Evolutionary conservation across 2,888 invertebrate genomes (phyloP).

Genomic region (Diplazon laetatorius): DNA sequence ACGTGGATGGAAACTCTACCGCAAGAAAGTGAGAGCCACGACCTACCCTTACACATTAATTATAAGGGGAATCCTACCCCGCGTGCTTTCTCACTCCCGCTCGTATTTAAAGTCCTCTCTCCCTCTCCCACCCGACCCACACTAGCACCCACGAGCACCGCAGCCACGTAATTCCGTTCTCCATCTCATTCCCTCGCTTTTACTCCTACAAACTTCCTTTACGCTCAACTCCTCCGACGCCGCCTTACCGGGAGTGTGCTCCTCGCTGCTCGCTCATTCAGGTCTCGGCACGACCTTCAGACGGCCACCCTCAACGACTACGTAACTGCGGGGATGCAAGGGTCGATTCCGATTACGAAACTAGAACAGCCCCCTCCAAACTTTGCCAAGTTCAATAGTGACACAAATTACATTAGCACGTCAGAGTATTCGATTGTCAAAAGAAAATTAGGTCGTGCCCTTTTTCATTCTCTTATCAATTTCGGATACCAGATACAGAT

Average conservation of each 20-base stretch:
- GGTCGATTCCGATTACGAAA: constrained; percentile 70
- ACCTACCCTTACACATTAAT: constrained; percentile 82
- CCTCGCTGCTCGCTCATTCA: constrained; percentile 68
- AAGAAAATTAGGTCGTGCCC: too few relatives aligned
- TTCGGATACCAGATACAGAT: too few relatives aligned
- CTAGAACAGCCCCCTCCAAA: constrained; percentile 68
- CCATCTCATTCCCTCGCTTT: constrained; percentile 69
- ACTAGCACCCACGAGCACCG: constrained; percentile 50
- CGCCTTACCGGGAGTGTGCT: constrained; percentile 62
- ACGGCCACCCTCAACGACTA: constrained; percentile 69
- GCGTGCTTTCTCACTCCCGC: constrained; percentile 56
- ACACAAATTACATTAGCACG: constrained; percentile 26
- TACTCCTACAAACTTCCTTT: constrained; percentile 68
- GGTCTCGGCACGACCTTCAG: constrained; percentile 71
- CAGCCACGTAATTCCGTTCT: constrained; percentile 65
- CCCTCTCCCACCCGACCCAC: constrained; percentile 55
- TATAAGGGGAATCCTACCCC: constrained; percentile 78
- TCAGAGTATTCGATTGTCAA: not conserved
- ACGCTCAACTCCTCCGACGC: constrained; percentile 68
- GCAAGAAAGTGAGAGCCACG: constrained; percentile 71
- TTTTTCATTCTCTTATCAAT: too few relatives aligned
- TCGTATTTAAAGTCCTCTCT: constrained; percentile 50
- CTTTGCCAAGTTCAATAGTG: constrained; percentile 46
- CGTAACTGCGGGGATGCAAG: constrained; percentile 74
- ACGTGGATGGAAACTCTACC: constrained; percentile 62